phyloP scores from a whole-genome alignment of 2,888 invertebrate species.

The Heliconius aoede region DNA sequence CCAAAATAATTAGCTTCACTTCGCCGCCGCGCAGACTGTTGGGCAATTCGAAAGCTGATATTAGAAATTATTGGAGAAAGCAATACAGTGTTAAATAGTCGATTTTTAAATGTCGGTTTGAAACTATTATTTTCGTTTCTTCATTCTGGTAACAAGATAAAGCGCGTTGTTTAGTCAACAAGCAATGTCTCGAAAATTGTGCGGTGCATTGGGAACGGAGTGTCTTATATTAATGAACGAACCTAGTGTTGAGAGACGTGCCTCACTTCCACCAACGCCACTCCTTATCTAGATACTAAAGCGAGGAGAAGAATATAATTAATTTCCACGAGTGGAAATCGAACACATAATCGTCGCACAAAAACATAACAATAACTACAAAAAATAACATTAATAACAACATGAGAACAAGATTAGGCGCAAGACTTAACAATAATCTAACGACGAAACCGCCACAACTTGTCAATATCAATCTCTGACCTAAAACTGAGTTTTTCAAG shows the following conservation, averaged over 20 bases:
- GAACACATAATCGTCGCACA: not conserved
- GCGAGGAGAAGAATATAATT: not conserved
- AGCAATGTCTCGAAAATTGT: not conserved
- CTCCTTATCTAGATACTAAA: too few relatives aligned
- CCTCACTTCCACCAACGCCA: too few relatives aligned
- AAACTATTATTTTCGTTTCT: not conserved
- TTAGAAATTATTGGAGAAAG: conserved; percentile 39
- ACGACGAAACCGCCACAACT: not conserved
- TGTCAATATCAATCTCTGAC: conserved; percentile 18
- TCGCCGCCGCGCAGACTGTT: conserved; percentile 36
- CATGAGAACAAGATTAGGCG: not conserved
- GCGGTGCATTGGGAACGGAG: not conserved
- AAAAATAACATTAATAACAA: not conserved
- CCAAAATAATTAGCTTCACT: conserved; percentile 39
- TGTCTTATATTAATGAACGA: not conserved
- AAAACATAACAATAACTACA: not conserved
- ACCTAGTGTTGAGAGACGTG: too few relatives aligned
- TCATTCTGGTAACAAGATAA: not conserved
- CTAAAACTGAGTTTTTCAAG: conserved; percentile 28
- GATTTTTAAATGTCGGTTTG: not conserved
- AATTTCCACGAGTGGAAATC: not conserved
- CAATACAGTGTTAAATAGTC: not conserved
- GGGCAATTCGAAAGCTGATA: conserved; percentile 42
- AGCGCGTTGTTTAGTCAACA: not conserved
- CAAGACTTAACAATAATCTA: not conserved